A percentile compares a stretch with the other conserved stretches of the same genome.
Evolutionary conservation across 2,888 invertebrate genomes (phyloP).

Genomic region (Lottia scabra): DNA sequence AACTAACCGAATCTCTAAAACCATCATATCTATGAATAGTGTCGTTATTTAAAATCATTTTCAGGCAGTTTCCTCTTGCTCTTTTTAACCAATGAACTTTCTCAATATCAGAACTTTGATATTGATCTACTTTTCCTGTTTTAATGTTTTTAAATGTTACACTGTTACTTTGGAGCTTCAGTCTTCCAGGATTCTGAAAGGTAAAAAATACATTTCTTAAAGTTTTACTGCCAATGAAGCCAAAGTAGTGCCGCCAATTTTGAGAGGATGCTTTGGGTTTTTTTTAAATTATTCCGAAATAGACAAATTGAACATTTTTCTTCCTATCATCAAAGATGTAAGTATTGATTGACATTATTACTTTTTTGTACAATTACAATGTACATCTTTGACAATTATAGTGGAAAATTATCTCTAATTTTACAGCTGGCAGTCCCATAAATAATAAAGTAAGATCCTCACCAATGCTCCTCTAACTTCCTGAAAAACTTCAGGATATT

Average conservation of each 20-base stretch:
- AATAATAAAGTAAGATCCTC: constrained; percentile 62
- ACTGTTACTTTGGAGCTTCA: constrained; percentile 91
- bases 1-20: constrained; percentile 85
- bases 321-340: too few relatives aligned
- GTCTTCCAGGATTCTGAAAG: constrained; percentile 85
- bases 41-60: constrained; percentile 91
- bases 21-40: constrained; percentile 91
- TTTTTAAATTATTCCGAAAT: too few relatives aligned
- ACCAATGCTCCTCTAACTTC: constrained; percentile 74
- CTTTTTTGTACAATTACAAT: too few relatives aligned
- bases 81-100: constrained; percentile 92
- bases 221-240: too few relatives aligned
- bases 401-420: too few relatives aligned
- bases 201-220: constrained; percentile 23
- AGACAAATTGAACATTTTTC: too few relatives aligned
- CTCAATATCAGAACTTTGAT: constrained; percentile 86
- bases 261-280: too few relatives aligned
- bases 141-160: constrained; percentile 95
- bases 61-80: constrained; percentile 88
- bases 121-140: constrained; percentile 95
- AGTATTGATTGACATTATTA: too few relatives aligned
- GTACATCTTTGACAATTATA: too few relatives aligned
- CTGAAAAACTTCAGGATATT: constrained; percentile 79
- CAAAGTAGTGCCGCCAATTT: too few relatives aligned
- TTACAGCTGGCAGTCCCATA: not conserved